Percentiles rank a stretch among this genome's conserved stretches.
Conservation (phyloP, 2,888 invertebrate species). For the Tenthredo distinguenda region DNA sequence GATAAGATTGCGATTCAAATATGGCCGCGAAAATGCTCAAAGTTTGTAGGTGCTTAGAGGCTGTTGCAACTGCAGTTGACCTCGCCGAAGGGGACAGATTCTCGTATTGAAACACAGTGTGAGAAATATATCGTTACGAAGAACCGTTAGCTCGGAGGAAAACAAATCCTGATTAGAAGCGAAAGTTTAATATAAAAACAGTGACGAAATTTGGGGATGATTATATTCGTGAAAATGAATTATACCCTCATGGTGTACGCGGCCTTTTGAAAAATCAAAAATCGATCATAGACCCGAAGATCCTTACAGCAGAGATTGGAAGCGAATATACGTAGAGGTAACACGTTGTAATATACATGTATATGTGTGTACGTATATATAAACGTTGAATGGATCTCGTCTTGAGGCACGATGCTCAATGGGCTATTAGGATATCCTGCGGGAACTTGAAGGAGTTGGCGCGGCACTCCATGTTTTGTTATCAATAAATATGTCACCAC, state of each 20-base stretch:
- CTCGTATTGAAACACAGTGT: neutral
- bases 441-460: constrained; percentile 56
- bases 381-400: constrained; percentile 48
- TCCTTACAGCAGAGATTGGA: neutral
- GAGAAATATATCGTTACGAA: constrained; percentile 33
- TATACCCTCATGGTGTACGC: neutral
- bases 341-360: neutral
- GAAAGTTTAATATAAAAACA: constrained; percentile 34
- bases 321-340: neutral
- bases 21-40: constrained; percentile 35
- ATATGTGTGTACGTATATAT: neutral
- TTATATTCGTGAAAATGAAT: neutral
- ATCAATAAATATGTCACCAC: constrained; percentile 65
- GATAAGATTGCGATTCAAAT: constrained; percentile 6
- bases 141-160: neutral
- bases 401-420: constrained; percentile 59
- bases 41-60: neutral
- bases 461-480: constrained; percentile 58
- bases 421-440: constrained; percentile 62
- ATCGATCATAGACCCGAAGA: neutral
- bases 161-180: constrained; percentile 21
- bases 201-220: neutral
- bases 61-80: constrained; percentile 45
- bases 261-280: neutral
- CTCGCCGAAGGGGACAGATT: constrained; percentile 54